These are phyloP conservation scores for Drosophila falleni DNA, from an alignment of 2,888 invertebrate genomes.

Conservation along the genomic window DNA sequence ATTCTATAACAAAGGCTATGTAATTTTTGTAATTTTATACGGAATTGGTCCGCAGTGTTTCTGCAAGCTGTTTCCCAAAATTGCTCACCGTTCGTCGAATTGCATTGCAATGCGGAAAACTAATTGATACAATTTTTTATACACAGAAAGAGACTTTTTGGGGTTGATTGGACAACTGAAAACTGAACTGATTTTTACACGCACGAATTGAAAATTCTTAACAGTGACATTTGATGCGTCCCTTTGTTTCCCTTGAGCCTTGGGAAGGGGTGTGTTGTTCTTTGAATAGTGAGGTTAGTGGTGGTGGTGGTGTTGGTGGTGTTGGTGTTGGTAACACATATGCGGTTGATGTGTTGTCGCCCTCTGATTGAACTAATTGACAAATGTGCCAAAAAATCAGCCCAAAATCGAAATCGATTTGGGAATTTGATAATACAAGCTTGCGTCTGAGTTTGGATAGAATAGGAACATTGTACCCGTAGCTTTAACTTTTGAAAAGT, in stretches of 20 bases:
- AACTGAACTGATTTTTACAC: slow-evolving; percentile 36
- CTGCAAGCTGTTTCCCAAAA: slow-evolving; percentile 29
- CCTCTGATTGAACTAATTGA: slow-evolving; percentile 79
- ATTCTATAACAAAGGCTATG: not conserved
- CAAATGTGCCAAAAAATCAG: slow-evolving; percentile 59
- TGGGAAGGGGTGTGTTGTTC: slow-evolving; percentile 27
- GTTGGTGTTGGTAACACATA: slow-evolving; percentile 56
- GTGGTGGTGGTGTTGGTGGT: slow-evolving; percentile 9
- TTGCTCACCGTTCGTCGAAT: slow-evolving; percentile 16
- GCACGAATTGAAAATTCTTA: slow-evolving; percentile 31
- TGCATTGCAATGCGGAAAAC: slow-evolving; percentile 26
- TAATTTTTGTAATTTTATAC: slow-evolving; percentile 9
- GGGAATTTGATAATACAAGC: slow-evolving; percentile 56
- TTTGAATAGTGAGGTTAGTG: slow-evolving; percentile 7
- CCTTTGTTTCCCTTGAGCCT: not conserved
- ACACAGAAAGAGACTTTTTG: slow-evolving; percentile 5
- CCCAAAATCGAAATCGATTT: slow-evolving; percentile 44
- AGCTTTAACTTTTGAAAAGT: slow-evolving; percentile 37
- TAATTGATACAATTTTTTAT: slow-evolving; percentile 58
- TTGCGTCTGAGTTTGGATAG: slow-evolving; percentile 3
- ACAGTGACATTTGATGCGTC: slow-evolving; percentile 33
- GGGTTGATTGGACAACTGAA: slow-evolving; percentile 15
- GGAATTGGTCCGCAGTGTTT: slow-evolving; percentile 32
- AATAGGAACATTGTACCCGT: not conserved
- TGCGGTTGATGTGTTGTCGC: slow-evolving; percentile 66